These are phyloP conservation scores for Catalaphyllia jardinei DNA, from an alignment of 64 coral and sea anemone species.

Conservation along the genomic window DNA sequence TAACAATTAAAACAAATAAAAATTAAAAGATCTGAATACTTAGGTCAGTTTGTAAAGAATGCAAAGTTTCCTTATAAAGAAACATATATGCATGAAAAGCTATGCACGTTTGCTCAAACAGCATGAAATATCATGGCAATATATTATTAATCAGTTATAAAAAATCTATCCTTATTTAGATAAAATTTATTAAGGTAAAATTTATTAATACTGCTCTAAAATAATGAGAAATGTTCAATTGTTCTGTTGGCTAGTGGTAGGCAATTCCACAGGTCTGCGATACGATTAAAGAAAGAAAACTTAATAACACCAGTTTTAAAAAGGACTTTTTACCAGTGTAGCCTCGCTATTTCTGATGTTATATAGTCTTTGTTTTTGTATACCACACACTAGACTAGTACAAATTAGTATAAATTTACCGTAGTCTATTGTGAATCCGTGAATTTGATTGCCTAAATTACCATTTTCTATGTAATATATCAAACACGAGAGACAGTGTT, in stretches of 20 bases:
- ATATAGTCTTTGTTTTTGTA: neutral
- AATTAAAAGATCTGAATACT: slow-evolving; percentile 13
- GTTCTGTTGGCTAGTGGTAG: neutral
- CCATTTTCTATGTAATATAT: too few relatives aligned
- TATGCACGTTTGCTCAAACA: neutral
- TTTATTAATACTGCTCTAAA: slow-evolving; percentile 45
- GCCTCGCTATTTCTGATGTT: slow-evolving; percentile 16
- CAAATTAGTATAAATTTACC: too few relatives aligned
- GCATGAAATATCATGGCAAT: slow-evolving; percentile 16
- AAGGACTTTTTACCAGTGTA: slow-evolving; percentile 8
- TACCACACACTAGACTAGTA: too few relatives aligned
- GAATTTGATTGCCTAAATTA: too few relatives aligned
- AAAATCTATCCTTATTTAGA: slow-evolving; percentile 37
- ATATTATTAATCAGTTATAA: neutral
- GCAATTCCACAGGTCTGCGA: slow-evolving; percentile 25
- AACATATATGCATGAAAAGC: too few relatives aligned
- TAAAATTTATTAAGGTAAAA: slow-evolving; percentile 35
- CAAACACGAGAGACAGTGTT: too few relatives aligned
- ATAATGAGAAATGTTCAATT: neutral
- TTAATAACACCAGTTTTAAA: slow-evolving; percentile 16
- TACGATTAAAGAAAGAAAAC: slow-evolving; percentile 53
- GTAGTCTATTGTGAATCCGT: too few relatives aligned
- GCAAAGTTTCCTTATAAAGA: slow-evolving; percentile 20
- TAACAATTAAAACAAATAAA: slow-evolving; percentile 38
- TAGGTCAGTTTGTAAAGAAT: neutral